A percentile compares a stretch with the other conserved stretches of the same genome.
Conservation (phyloP, 2,888 invertebrate genomes). For the Electrophaes corylata region DNA sequence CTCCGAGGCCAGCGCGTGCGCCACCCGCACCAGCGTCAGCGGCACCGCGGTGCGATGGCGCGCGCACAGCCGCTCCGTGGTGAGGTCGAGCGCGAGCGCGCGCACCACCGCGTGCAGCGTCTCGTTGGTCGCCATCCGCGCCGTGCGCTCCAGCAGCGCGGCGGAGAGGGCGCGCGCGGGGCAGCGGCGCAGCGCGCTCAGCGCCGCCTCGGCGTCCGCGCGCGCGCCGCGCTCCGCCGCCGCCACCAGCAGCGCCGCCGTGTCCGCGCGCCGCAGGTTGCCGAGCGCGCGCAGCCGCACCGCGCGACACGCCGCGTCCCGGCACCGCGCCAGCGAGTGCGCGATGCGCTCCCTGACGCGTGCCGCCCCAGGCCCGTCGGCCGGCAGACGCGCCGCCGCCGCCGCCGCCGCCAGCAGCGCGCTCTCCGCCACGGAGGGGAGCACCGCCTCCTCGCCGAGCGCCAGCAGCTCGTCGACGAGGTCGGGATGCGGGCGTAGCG, state of each 20-base stretch:
- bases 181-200: constrained; percentile 44
- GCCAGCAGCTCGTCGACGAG: background rate
- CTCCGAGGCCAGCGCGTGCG: constrained; percentile 40
- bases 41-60: constrained; percentile 40
- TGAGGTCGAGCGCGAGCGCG: constrained; percentile 59
- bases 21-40: constrained; percentile 42
- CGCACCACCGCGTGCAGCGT: constrained; percentile 48
- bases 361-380: constrained; percentile 40
- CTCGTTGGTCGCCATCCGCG: constrained; percentile 39
- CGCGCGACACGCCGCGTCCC: constrained; percentile 43
- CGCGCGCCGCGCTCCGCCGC: constrained; percentile 46
- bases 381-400: constrained; percentile 35
- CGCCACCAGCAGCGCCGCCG: constrained; percentile 47
- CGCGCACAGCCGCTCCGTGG: constrained; percentile 34
- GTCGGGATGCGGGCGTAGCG: constrained; percentile 21
- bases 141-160: constrained; percentile 41
- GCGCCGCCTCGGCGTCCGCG: constrained; percentile 33
- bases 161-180: constrained; percentile 34
- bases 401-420: constrained; percentile 48
- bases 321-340: constrained; percentile 41
- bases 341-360: constrained; percentile 40
- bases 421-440: constrained; percentile 36
- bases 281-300: constrained; percentile 56
- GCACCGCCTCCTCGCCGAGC: constrained; percentile 46
- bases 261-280: constrained; percentile 57